Base-by-base conservation (phyloP, 2,888 invertebrate genomes). In the Selenia dentaria region DNA sequence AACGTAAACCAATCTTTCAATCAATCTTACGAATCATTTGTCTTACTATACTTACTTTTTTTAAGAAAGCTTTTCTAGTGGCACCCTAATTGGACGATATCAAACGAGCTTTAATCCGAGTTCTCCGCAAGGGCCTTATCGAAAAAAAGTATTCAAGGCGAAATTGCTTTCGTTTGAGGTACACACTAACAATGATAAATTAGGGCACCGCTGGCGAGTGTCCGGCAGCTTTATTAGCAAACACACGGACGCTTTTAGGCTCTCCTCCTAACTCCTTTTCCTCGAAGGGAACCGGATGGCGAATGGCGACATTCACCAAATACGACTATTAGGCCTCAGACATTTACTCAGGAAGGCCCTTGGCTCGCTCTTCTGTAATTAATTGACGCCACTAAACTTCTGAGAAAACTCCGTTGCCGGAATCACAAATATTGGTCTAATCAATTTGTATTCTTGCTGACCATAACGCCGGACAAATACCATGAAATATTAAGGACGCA, bases 161-260 rank as follows among this genome's bases (percentile, higher is more conserved):
- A 80, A 83, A 87, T 85, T 80, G 79, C 83, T 80, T 81, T 79
- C 78, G 73, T 79, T 83, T 78, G 74, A 79, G 73, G 72, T 74
- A 65, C 70, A 65, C 68, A 74, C 70, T 79, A 81, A 81, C 80
- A 83, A 81, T 83, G 83, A 85, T 82, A 86, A 89, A 86, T 85
- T 83, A 83, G 82, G 72, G 67, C 57, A 67, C 71, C 70, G 63
- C 72, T 74, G 77, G 74, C 72, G 64, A 77, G 77, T 73, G 79
- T 79, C 79, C 79, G 70, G 63, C 62, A 65, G 69, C 74, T 83
- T 83, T 85, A 84, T 84, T 81, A 81, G 72, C 72, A 76, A 80
- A 78, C 77, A 79, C 74, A 79, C 72, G 67, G 69, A 74, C 64
- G 74, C 69, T 74, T 70, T 70, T 68, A 73, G 59, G 67, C 61